Base-by-base conservation (phyloP, 2,888 invertebrate species). In the Taenaris catops region DNA sequence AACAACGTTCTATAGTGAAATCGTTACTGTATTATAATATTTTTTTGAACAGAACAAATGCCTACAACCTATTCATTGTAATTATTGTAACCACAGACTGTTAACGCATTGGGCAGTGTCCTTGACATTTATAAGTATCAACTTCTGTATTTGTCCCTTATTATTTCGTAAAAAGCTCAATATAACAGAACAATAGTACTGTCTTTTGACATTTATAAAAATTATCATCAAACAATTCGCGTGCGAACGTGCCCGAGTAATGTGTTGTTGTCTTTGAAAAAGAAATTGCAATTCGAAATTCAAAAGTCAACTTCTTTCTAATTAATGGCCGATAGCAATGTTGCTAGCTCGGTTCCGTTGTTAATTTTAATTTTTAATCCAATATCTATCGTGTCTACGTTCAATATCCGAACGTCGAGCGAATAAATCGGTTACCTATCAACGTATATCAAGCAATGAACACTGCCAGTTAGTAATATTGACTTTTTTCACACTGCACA, bases 391-490 rank as follows among this genome's bases (percentile, higher is more conserved):
- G 59, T 63, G 60, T 51, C 60, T 52, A 41, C 29, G 41, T 46
- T 55, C 55, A 48, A 58, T 61, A 57, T 53, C 53, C 47, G 48
- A 51, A 41, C 41, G 37, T 41, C 48, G 46, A 51, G 48, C 56
- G 49, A 58, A 70, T 67, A 68, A 72, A 72, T 74, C 61, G 61
- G 59, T 53, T 57, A 63, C 55, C 64, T 57, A 65, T 73, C 65
- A 63, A 53, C 68, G 52, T 70, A 57, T 53, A 59, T 70, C 70
- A 59, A 53, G 42, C 39, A 43, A 48, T 38, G 41, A 44, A 46
- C 51, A 48, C 46, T 47, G 44, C 49, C 45, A 49, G 47, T 48
- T 48, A 50, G 48, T 46, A 38, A 50, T 51, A 53, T 49, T 48
- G 41, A 43, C 45, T 52, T 55, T 67, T 69, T 68, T 63, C 59